Evolutionary conservation across 1,140 invertebrate species (phyloP), one percentile per base, ranked within the genome.

Genomic region (Callitettix versicolor): DNA sequence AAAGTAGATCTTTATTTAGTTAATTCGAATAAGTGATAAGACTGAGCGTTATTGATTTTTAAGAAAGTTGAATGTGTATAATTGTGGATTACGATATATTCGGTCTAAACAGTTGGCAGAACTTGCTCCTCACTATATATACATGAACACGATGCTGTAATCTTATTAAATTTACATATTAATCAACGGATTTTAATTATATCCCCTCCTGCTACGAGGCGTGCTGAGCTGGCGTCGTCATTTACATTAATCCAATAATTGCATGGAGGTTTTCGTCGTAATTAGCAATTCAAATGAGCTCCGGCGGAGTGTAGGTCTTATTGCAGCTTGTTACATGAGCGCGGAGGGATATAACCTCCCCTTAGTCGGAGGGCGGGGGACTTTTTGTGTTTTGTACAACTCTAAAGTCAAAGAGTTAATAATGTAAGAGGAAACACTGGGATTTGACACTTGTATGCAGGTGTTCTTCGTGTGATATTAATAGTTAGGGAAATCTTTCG

Each of bases 91-190:
- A 34, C 48, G 48, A 34, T 51, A 34, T 36, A 36, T 51, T 30
- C 30, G 34, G 21, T 36, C 48, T 18, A 34, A 36, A 34, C 36
- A 51, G 43, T 22, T 46, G 22, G 48, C 34, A 51, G 48, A 36
- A 51, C 30, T 34, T 15, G 14, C 18, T 38, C 22, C 54, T 60
- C 56, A 54, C 56, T 62, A 62, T 62, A 62, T 62, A 62, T 62
- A 62, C 58, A 62, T 59, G 60, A 62, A 62, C 60, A 62, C 60
- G 60, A 75, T 77, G 78, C 76, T 80, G 85, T 90, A 88, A 90
- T 90, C 86, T 90, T 88, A 90, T 90, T 88, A 88, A 88, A 88
- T 88, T 90, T 90, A 88, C 86, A 90, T 90, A 90, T 90, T 90
- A 90, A 90, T 90, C 86, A 88, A 88, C 84, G 85, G 85, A 88